Evolutionary conservation across 2,888 invertebrate genomes (phyloP).

Genomic region (Nasonovia ribisnigri): DNA sequence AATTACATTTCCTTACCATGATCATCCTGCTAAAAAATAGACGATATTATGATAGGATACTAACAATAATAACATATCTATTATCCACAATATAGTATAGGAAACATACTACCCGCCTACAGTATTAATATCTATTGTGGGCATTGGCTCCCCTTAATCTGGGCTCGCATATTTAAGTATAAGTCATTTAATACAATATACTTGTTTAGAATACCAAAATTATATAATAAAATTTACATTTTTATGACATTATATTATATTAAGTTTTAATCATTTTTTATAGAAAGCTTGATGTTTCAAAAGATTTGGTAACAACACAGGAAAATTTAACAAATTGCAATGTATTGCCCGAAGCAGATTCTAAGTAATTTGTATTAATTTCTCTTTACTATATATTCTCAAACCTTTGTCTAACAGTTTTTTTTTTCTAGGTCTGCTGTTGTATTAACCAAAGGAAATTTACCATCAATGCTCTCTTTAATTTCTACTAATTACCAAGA

Average conservation of each 20-base stretch:
- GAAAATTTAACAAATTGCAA: not conserved
- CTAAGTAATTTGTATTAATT: not conserved
- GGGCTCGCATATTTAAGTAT: not conserved
- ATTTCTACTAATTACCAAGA: conserved; percentile 44
- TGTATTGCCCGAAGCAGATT: not conserved
- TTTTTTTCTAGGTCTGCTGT: not conserved
- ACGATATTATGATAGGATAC: too few species aligned
- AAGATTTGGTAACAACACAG: not conserved
- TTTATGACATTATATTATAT: not conserved
- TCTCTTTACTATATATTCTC: not conserved
- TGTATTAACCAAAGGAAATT: not conserved
- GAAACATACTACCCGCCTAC: too few species aligned
- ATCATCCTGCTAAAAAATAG: too few species aligned
- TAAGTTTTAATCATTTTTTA: not conserved
- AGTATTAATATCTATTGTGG: too few species aligned
- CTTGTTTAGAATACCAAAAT: not conserved
- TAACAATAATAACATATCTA: too few species aligned
- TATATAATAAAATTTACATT: not conserved
- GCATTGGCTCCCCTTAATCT: too few species aligned
- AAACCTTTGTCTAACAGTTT: not conserved
- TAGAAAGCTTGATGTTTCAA: too few species aligned
- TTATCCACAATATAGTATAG: too few species aligned
- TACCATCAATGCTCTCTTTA: not conserved
- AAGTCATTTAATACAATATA: not conserved
- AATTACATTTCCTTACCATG: too few species aligned